Conservation (phyloP, 2,113 vertebrate genomes). For the Catharus bicknelli region DNA sequence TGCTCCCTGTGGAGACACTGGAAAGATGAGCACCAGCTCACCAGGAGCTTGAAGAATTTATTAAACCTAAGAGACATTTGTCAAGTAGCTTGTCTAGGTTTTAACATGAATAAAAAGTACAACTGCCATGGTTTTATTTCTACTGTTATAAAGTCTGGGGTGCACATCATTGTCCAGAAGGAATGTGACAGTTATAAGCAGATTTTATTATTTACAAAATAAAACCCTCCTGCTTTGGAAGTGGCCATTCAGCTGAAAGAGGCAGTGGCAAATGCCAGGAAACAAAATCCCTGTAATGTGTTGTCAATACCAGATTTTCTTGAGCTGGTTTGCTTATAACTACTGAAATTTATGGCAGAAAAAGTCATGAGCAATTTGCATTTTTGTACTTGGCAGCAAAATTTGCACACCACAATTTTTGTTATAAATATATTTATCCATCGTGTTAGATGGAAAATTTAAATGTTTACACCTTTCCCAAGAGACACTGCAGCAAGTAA, state of each 20-base stretch:
- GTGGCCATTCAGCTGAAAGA: neutral
- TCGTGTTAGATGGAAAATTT: neutral
- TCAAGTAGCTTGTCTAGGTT: neutral
- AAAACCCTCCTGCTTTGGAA: constrained; percentile 4
- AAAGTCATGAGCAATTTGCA: neutral
- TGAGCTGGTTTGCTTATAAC: neutral
- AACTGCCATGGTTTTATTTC: neutral
- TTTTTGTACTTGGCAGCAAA: neutral
- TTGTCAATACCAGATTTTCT: neutral
- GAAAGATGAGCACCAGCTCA: neutral
- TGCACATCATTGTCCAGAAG: neutral
- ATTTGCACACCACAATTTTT: neutral
- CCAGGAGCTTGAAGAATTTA: neutral
- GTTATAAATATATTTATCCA: neutral
- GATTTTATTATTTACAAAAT: neutral
- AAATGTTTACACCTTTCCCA: neutral
- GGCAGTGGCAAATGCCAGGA: neutral
- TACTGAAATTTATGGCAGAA: neutral
- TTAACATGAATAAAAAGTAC: neutral
- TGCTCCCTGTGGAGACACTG: neutral
- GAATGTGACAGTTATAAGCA: neutral
- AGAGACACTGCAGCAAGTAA: neutral
- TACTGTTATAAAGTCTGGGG: neutral
- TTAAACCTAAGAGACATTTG: neutral
- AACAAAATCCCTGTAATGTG: neutral